These are phyloP conservation scores for Rhamphomyia laevipes DNA, from an alignment of 2,888 invertebrate genomes.

Conservation along the genomic window DNA sequence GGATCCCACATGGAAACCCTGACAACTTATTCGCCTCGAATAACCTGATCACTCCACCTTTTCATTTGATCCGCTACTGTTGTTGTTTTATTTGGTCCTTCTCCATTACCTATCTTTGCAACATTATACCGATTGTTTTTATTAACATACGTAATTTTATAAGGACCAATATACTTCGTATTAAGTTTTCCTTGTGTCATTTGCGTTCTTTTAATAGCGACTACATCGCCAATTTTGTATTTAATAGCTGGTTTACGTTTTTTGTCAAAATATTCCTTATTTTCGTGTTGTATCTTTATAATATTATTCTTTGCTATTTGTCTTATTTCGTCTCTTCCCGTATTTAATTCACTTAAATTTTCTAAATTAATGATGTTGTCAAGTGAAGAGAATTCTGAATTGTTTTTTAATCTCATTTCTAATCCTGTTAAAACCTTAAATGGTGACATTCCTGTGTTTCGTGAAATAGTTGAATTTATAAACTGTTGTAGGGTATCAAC, in stretches of 20 bases:
- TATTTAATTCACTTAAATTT: background rate
- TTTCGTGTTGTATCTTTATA: slow-evolving; percentile 6
- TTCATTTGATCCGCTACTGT: slow-evolving; percentile 12
- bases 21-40: slow-evolving; percentile 13
- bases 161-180: slow-evolving; percentile 5
- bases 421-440: slow-evolving; percentile 14
- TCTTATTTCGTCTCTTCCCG: slow-evolving; percentile 5
- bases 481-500: no score
- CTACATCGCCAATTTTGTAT: slow-evolving; percentile 7
- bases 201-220: slow-evolving; percentile 13
- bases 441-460: slow-evolving; percentile 23
- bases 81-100: slow-evolving; percentile 4
- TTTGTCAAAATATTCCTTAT: slow-evolving; percentile 3
- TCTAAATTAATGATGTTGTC: no score
- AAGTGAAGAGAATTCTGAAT: no score
- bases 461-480: slow-evolving; percentile 12
- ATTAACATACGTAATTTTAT: background rate
- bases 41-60: slow-evolving; percentile 5
- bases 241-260: slow-evolving; percentile 1
- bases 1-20: slow-evolving; percentile 12
- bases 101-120: slow-evolving; percentile 6
- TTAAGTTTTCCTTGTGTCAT: slow-evolving; percentile 7
- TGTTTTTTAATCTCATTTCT: background rate
- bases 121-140: slow-evolving; percentile 7
- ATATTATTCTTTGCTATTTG: slow-evolving; percentile 8